phyloP scores from a whole-genome alignment of 1,140 invertebrate genomes.

The Anagrus nilaparvatae region DNA sequence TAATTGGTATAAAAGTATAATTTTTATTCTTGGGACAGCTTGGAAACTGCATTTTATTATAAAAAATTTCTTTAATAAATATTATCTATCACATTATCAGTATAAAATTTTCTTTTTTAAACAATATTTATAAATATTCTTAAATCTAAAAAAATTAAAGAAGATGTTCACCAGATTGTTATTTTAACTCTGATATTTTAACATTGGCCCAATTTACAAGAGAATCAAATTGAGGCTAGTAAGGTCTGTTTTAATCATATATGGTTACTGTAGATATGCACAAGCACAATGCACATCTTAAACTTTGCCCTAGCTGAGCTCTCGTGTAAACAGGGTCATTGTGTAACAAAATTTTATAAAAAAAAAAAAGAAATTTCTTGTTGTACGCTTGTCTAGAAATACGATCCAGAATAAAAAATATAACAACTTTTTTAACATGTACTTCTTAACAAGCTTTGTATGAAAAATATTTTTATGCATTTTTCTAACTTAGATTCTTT shows the following conservation, averaged over 20 bases:
- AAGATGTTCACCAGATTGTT: slow-evolving; percentile 10
- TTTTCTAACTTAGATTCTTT: slow-evolving; percentile 1
- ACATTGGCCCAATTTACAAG: slow-evolving; percentile 12
- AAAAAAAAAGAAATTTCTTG: too few species aligned
- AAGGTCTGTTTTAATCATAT: too few species aligned
- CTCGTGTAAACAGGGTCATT: too few species aligned
- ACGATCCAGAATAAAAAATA: too few species aligned
- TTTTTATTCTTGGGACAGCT: not conserved
- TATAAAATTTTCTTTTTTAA: slow-evolving; percentile 19
- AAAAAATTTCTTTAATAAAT: slow-evolving; percentile 20
- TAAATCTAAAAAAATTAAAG: slow-evolving; percentile 14
- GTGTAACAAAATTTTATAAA: too few species aligned
- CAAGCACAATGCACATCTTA: too few species aligned
- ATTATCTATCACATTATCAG: slow-evolving; percentile 11
- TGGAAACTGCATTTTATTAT: slow-evolving; percentile 17
- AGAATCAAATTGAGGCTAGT: too few species aligned
- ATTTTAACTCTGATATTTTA: slow-evolving; percentile 12
- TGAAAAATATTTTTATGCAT: not conserved
- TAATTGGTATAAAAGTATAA: not conserved
- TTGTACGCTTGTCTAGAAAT: too few species aligned
- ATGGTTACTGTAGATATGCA: too few species aligned
- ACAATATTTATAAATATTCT: too few species aligned
- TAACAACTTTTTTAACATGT: slow-evolving; percentile 10
- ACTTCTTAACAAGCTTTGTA: not conserved
- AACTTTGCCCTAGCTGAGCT: too few species aligned